Conservation (phyloP, 2,113 vertebrate species). For the Ophthalmolycus amberensis region DNA sequence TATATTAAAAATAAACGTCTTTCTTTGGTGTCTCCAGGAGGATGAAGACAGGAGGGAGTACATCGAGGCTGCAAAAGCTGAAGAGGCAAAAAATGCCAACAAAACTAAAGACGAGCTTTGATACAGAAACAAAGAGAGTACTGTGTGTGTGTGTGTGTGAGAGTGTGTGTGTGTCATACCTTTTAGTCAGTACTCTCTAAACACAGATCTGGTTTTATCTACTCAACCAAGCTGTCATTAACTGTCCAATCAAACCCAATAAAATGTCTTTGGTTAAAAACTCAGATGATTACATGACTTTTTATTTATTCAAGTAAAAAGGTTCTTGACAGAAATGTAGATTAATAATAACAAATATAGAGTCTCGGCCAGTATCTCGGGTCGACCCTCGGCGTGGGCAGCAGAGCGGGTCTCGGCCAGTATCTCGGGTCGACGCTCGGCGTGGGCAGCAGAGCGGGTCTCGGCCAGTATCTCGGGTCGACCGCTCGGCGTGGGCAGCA, state of each 20-base stretch:
- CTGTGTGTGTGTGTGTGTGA: background rate
- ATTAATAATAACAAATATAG: background rate
- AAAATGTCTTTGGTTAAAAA: slow-evolving; percentile 20
- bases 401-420: too few species aligned
- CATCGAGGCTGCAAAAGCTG: slow-evolving; percentile 70
- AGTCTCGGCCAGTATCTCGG: background rate
- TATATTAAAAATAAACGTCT: slow-evolving; percentile 46
- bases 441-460: too few species aligned
- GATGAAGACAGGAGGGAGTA: slow-evolving; percentile 80
- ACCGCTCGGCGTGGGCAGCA: too few species aligned
- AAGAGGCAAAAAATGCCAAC: slow-evolving; percentile 63
- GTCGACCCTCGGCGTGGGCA: too few species aligned
- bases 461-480: too few species aligned
- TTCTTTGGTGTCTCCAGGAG: slow-evolving; percentile 72
- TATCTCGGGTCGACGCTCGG: too few species aligned
- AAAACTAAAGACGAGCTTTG: slow-evolving; percentile 74
- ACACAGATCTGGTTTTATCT: slow-evolving; percentile 19
- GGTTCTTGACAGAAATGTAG: background rate
- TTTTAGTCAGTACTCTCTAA: background rate
- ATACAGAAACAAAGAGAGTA: slow-evolving; percentile 5
- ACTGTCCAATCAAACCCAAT: slow-evolving; percentile 7
- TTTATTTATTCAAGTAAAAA: background rate
- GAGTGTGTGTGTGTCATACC: background rate
- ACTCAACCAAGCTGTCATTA: background rate
- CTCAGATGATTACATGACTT: background rate